These are phyloP conservation scores for Scophthalmus maximus DNA, from an alignment of 2,113 vertebrate species.

Conservation along the genomic window DNA sequence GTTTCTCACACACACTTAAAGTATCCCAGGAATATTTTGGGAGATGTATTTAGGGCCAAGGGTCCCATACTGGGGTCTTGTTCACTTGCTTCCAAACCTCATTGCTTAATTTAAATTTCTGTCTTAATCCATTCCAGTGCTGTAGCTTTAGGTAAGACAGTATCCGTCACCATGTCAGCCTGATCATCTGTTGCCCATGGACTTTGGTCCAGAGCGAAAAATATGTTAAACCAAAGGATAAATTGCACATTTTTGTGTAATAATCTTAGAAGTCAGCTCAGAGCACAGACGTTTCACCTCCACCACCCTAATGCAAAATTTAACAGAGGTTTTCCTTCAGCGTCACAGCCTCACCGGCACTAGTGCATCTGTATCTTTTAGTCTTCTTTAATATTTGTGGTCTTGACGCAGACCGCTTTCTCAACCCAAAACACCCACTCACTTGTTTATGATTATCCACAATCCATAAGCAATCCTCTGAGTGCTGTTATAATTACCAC, in stretches of 20 bases:
- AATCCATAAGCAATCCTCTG: slow-evolving; percentile 9
- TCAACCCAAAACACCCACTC: slow-evolving; percentile 1
- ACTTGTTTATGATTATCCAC: slow-evolving; percentile 7
- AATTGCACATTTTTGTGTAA: background rate
- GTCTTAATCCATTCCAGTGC: background rate
- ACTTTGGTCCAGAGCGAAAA: no score
- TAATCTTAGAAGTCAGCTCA: background rate
- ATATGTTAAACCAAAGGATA: no score
- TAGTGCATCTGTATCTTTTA: background rate
- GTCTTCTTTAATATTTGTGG: slow-evolving; percentile 10
- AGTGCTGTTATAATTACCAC: slow-evolving; percentile 42
- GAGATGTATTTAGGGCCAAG: slow-evolving; percentile 5
- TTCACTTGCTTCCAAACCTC: slow-evolving; percentile 1
- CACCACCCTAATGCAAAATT: background rate
- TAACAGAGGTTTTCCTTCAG: background rate
- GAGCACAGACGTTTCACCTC: background rate
- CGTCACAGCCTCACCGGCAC: background rate
- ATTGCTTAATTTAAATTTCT: background rate
- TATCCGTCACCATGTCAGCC: background rate
- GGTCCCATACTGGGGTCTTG: background rate
- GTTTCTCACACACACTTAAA: slow-evolving; percentile 45
- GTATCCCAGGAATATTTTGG: slow-evolving; percentile 15
- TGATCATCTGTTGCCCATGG: background rate
- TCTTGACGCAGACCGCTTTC: slow-evolving; percentile 1
- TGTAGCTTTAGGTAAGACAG: background rate